Evolutionary conservation across 2,888 invertebrate genomes (phyloP).

Genomic region (Microplitis manilae): DNA sequence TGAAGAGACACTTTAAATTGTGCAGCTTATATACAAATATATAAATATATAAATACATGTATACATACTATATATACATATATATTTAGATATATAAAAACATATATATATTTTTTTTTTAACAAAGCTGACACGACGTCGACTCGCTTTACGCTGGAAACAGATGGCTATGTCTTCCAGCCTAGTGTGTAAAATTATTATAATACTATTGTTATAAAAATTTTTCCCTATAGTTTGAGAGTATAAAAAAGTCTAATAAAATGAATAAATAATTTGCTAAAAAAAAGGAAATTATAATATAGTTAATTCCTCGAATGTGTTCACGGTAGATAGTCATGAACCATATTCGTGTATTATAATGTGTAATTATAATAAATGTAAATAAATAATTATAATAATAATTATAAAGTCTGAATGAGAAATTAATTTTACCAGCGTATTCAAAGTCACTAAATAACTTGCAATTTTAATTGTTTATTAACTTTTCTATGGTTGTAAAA

Average conservation of each 20-base stretch:
- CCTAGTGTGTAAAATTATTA: constrained; percentile 1
- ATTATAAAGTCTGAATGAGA: neutral
- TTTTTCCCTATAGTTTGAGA: neutral
- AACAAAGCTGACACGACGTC: neutral
- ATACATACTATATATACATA: neutral
- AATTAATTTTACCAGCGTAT: neutral
- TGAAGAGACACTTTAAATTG: neutral
- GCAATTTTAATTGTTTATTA: neutral
- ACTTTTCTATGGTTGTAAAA: constrained; percentile 5
- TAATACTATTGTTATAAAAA: neutral
- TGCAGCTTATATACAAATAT: neutral
- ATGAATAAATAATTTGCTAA: neutral
- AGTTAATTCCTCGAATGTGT: constrained; percentile 8
- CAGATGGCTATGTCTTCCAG: neutral
- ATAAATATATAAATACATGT: neutral
- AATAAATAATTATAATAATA: constrained; percentile 3
- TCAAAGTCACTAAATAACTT: neutral
- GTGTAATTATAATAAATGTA: constrained; percentile 18
- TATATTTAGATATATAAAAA: neutral
- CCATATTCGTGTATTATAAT: constrained; percentile 9
- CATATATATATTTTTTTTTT: neutral
- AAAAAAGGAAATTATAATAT: neutral
- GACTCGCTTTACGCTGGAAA: neutral
- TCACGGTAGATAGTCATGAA: constrained; percentile 19
- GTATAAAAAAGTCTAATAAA: neutral